phyloP scores from a whole-genome alignment of 2,113 vertebrate genomes.

The Myrmecobius fasciatus region DNA sequence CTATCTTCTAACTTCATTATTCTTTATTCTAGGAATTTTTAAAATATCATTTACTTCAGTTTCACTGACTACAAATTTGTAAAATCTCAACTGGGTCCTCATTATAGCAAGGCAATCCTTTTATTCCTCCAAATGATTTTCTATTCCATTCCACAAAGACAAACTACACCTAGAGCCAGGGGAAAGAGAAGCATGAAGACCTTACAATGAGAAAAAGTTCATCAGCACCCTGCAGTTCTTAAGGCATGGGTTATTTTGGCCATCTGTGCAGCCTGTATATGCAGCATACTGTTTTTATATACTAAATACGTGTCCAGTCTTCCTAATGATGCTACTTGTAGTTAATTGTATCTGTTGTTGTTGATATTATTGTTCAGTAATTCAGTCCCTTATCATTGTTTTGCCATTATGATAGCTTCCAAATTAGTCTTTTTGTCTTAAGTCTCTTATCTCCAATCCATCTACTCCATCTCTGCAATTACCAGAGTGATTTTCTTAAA shows the following conservation, averaged over 20 bases:
- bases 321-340: background rate
- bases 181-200: background rate
- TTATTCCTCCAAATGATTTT: background rate
- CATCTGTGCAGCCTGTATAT: background rate
- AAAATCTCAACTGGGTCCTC: background rate
- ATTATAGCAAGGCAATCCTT: background rate
- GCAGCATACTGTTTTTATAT: background rate
- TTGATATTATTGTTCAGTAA: background rate
- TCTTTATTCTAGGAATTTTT: conserved; percentile 2
- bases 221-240: background rate
- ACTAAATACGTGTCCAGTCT: background rate
- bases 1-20: background rate
- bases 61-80: background rate
- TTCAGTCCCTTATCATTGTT: background rate
- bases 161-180: background rate
- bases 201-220: background rate
- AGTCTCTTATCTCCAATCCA: background rate
- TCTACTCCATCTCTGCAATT: too few relatives aligned
- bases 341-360: background rate
- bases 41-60: background rate
- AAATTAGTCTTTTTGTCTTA: background rate
- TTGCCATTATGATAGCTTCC: background rate
- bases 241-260: background rate
- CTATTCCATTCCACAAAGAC: background rate
- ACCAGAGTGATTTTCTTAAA: too few relatives aligned